Evolutionary conservation across 2,797 vertebrate species (phyloP).

Genomic region (Staurois parvus): DNA sequence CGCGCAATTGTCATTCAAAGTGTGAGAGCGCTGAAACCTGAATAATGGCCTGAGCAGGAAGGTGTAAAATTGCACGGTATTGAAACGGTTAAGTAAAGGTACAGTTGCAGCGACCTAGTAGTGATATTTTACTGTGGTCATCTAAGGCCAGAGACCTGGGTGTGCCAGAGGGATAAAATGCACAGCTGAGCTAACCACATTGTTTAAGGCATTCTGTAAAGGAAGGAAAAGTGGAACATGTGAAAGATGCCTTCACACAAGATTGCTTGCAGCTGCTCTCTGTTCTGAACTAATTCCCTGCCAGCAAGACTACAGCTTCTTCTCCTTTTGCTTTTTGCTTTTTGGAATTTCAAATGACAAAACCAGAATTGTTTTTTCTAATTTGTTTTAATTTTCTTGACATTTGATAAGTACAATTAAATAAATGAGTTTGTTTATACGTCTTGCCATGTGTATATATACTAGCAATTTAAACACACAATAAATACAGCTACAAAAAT

Average conservation of each 20-base stretch:
- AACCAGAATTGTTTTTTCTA: constrained; percentile 37
- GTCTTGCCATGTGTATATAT: constrained; percentile 22
- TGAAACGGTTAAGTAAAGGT: constrained; percentile 7
- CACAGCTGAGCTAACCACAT: constrained; percentile 47
- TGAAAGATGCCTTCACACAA: constrained; percentile 45
- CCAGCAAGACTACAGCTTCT: constrained; percentile 20
- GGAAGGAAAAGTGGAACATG: constrained; percentile 36
- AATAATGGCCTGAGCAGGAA: no score
- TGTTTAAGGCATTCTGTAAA: constrained; percentile 43
- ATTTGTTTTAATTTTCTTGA: constrained; percentile 24
- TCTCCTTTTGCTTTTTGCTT: constrained; percentile 8
- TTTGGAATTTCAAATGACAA: constrained; percentile 19
- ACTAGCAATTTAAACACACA: constrained; percentile 15
- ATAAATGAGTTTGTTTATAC: constrained; percentile 9
- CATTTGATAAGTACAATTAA: constrained; percentile 26
- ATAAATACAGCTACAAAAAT: constrained; percentile 12
- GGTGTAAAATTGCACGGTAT: no score
- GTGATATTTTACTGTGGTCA: constrained; percentile 42
- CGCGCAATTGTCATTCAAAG: no score
- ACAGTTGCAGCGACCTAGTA: not conserved
- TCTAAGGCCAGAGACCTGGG: constrained; percentile 41
- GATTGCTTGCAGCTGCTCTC: constrained; percentile 58
- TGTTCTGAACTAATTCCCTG: constrained; percentile 6
- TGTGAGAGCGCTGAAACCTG: no score
- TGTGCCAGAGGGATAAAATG: constrained; percentile 34